phyloP scores from a whole-genome alignment of 2,888 invertebrate species.

The Dicranocentrus wangi region DNA sequence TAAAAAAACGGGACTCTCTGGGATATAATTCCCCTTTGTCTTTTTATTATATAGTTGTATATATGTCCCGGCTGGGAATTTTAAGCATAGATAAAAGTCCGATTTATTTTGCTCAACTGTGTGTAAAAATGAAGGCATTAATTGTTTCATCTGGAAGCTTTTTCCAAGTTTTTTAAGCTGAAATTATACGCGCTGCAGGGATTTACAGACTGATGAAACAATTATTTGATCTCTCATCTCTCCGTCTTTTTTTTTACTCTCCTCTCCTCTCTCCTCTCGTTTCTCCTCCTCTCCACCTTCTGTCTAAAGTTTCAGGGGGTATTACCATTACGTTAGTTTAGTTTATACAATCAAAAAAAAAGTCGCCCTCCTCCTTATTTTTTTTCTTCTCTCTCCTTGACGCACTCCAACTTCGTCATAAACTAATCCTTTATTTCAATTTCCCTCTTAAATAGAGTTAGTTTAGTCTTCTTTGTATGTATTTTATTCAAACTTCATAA shows the following conservation, averaged over 20 bases:
- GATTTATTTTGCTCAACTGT: constrained; percentile 73
- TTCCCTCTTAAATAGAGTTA: constrained; percentile 22
- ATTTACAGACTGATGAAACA: constrained; percentile 73
- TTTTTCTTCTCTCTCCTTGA: constrained; percentile 18
- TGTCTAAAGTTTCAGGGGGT: neutral
- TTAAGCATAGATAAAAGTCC: constrained; percentile 39
- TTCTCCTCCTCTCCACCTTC: neutral
- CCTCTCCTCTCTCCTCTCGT: constrained; percentile 6
- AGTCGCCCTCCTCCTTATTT: constrained; percentile 10
- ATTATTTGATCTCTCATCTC: constrained; percentile 72
- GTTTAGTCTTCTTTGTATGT: constrained; percentile 9
- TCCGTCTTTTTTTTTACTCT: constrained; percentile 12
- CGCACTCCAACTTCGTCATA: neutral
- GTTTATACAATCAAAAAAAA: neutral
- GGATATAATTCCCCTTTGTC: no score
- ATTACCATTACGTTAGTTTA: constrained; percentile 10
- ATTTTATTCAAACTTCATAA: constrained; percentile 21
- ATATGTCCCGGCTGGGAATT: no score
- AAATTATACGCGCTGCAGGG: constrained; percentile 73
- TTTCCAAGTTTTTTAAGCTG: constrained; percentile 69
- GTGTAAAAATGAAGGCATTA: constrained; percentile 73
- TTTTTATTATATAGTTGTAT: no score
- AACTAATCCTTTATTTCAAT: constrained; percentile 39
- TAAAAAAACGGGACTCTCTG: no score
- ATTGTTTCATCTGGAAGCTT: constrained; percentile 73